Percentiles rank a stretch among this genome's conserved stretches.
Conservation (phyloP, 2,888 invertebrate genomes). For the Lucinisca nassula region DNA sequence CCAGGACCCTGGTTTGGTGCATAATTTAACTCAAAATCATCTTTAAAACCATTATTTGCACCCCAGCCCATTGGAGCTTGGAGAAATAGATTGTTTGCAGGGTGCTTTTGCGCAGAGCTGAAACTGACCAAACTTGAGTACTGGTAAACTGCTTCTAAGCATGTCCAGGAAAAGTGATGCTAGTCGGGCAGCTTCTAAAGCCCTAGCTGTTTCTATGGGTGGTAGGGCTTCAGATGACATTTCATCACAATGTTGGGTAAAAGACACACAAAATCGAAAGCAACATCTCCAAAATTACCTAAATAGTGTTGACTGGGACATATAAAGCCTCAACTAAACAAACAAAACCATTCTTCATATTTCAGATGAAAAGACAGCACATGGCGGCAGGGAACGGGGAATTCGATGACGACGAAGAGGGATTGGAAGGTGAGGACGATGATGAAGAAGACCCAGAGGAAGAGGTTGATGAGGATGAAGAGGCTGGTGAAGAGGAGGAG, state of each 20-base stretch:
- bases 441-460: constrained; percentile 77
- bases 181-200: too few relatives aligned
- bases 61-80: too few relatives aligned
- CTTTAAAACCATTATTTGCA: not conserved
- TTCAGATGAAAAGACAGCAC: constrained; percentile 65
- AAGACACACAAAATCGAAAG: not conserved
- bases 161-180: too few relatives aligned
- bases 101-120: too few relatives aligned
- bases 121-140: too few relatives aligned
- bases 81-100: too few relatives aligned
- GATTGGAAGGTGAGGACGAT: constrained; percentile 73
- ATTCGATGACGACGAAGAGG: constrained; percentile 71
- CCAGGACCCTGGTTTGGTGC: not conserved
- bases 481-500: constrained; percentile 88
- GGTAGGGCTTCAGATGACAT: not conserved
- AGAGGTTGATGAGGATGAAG: constrained; percentile 88
- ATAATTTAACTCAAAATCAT: not conserved
- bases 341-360: too few relatives aligned
- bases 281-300: not conserved
- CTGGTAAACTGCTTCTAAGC: too few relatives aligned
- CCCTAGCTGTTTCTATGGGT: too few relatives aligned
- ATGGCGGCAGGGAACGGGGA: constrained; percentile 73
- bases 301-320: not conserved
- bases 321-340: not conserved
- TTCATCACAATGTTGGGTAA: not conserved